Conservation (phyloP, 2,888 invertebrate species). For the Lasioglossum villosulum region DNA sequence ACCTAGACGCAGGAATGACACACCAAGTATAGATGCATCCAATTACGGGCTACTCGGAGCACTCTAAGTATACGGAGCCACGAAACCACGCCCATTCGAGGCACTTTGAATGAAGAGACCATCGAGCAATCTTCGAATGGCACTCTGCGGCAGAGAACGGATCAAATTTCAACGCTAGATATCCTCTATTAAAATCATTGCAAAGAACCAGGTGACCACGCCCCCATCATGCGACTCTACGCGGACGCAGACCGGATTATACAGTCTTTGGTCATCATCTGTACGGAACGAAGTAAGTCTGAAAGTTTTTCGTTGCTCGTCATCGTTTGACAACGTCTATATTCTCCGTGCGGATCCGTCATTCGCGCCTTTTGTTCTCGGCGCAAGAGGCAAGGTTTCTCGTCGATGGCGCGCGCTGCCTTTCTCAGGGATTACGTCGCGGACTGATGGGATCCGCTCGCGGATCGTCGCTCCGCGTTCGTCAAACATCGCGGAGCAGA, state of each 20-base stretch:
- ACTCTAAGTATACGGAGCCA: too few species aligned
- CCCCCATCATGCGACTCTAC: not conserved
- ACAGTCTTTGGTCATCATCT: not conserved
- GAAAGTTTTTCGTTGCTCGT: not conserved
- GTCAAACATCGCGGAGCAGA: slow-evolving; percentile 2
- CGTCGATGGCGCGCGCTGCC: not conserved
- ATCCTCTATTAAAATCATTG: not conserved
- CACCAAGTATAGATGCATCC: too few species aligned
- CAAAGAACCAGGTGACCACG: not conserved
- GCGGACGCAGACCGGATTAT: not conserved
- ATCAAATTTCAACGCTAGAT: not conserved
- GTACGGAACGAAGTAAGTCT: not conserved
- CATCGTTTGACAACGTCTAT: not conserved
- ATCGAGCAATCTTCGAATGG: too few species aligned
- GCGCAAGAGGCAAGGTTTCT: not conserved
- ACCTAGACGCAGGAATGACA: too few species aligned
- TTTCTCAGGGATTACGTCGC: slow-evolving; percentile 7
- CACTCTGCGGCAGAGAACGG: not conserved
- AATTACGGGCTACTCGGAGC: too few species aligned
- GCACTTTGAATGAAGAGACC: not conserved
- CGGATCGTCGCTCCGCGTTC: slow-evolving; percentile 15
- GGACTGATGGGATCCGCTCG: slow-evolving; percentile 4
- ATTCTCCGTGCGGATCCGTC: not conserved
- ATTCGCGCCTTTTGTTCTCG: not conserved
- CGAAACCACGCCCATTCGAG: too few species aligned